Base-by-base conservation (phyloP, 2,113 vertebrate species). In the Speoplatyrhinus poulsoni region DNA sequence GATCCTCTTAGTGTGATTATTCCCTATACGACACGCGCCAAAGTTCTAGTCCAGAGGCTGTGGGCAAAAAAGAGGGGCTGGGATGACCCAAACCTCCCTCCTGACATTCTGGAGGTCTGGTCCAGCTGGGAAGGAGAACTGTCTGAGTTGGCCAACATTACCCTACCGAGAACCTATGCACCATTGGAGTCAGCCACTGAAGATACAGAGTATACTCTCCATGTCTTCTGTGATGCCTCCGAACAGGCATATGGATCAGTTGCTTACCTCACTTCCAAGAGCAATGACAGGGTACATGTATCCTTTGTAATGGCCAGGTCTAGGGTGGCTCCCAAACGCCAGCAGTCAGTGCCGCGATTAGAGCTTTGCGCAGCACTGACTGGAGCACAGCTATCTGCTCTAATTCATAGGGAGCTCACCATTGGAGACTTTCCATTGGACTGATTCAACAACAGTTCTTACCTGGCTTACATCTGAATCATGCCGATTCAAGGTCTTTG, bases 401-500 rank as follows among this genome's bases (percentile, higher is more conserved):
- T 74, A 3, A 55, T 68, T 12, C 57, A 73, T 26, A 46, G 5
- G 2, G 72, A 74, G 13, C 64, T 74, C 59, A 62, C 19, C 19
- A 19, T 19, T 19, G 19, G 1, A 1, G 1, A n/a, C n/a, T 19
- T 1, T 36, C 46, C 36, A 60, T 0, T 70, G 69, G 69, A 53
- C 60, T 15, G 69, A 70, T n/a, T 70, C 60, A 4, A 62, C 69
- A 7, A 76, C 73, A 12, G 67, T 76, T 12, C 33, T 70, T 0
- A 56, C 69, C 0, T 71, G 53, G 63, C 46, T 77, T 1, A 16
- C 65, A 19, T 77, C 63, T 0, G 69, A 72, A 32, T 72, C 69
- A 1, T 77, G 75, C 54, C 26, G 55, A 4, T 72, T 33, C 15
- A 77, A 72, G n/a, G 75, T 72, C 2, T 72, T 68, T 33, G 36